Base-by-base conservation (phyloP, 2,888 invertebrate species). In the Cryptocephalus moraei region DNA sequence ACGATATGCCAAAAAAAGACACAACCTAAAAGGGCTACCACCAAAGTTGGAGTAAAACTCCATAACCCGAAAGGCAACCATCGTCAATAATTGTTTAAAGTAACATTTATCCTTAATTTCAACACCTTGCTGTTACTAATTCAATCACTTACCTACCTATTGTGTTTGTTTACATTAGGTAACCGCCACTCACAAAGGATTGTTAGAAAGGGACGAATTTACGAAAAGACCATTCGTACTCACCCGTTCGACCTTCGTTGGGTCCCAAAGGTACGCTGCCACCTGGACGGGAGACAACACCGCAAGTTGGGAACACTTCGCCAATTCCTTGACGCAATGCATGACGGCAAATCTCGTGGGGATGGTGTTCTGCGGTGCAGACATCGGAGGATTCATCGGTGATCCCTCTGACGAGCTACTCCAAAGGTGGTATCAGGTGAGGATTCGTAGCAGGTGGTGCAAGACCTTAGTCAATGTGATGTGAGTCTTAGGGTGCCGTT, bases 281-380 rank as follows among this genome's bases (percentile, higher is more conserved):
- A 84, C 95, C 32, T 99, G 99, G 99, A 99, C 97, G 0, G 99
- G 99, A 0, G 99, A 99, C 70, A 99, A 97, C 67, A 74, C 77
- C 41, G 94, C 91, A 0, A 88, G 91, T 32, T 99, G 96, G 96
- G 78, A 80, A 4, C 93, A 94, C 73, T 76, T 99, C 12, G 81
- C 83, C 43, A 80, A 82, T 3, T 82, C 86, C 0, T 79, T 90
- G 38, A 91, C 94, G 0, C 95, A 96, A 95, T 86, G 95, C 58
- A 73, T 99, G 2, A 86, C 49, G 4, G 51, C 57, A 9, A 61
- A 85, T 1, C 73, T 91, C 0, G 78, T 87, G 8, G 97, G 97
- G 0, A 79, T 94, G 58, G 86, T 91, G 1, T 91, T 94, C 73
- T 82, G 82, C 55, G 97, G 97, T 8, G 91, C 96, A 9, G 99